Percentiles rank a stretch among this genome's conserved stretches.
These are phyloP conservation scores for Lasius fuliginosus DNA, from an alignment of 2,888 invertebrate genomes.

Conservation along the genomic window DNA sequence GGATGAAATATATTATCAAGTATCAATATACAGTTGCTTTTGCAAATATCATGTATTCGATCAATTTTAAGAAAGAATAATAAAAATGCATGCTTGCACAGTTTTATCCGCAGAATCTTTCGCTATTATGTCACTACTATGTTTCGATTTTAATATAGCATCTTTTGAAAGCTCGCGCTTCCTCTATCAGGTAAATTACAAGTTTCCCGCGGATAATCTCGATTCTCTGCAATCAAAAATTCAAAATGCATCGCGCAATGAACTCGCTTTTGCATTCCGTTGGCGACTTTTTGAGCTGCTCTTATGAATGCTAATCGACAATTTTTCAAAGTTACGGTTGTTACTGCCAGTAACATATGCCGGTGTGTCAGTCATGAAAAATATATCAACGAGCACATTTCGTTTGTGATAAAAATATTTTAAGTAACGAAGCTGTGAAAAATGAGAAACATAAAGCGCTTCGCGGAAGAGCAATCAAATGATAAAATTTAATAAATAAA, in stretches of 20 bases:
- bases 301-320: constrained; percentile 75
- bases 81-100: neutral
- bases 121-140: neutral
- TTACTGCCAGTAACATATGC: neutral
- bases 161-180: neutral
- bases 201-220: constrained; percentile 59
- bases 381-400: constrained; percentile 10
- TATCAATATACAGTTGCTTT: neutral
- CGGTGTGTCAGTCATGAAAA: neutral
- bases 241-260: constrained; percentile 63
- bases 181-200: constrained; percentile 63
- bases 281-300: constrained; percentile 64
- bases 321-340: constrained; percentile 61
- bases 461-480: neutral
- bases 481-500: constrained; percentile 20
- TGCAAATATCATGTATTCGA: neutral
- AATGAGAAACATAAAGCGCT: neutral
- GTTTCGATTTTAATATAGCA: constrained; percentile 12
- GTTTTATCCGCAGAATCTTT: neutral
- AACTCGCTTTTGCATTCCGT: constrained; percentile 70
- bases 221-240: constrained; percentile 66
- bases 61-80: constrained; percentile 4
- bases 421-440: neutral
- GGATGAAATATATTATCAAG: neutral
- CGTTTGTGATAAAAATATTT: neutral